These are phyloP conservation scores for Coptodon rendalli DNA, from an alignment of 2,113 vertebrate genomes.

Conservation along the genomic window DNA sequence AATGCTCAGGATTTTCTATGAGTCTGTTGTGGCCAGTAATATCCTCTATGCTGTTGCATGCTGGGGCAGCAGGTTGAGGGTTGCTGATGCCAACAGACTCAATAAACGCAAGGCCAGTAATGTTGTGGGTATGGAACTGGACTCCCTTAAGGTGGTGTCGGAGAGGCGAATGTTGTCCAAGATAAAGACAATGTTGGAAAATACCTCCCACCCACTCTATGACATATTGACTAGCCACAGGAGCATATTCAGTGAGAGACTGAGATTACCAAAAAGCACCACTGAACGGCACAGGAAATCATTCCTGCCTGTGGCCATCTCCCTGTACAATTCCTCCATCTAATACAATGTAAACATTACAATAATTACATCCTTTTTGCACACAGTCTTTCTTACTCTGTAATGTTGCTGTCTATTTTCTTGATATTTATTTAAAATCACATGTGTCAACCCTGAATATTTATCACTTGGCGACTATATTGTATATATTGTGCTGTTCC, in stretches of 20 bases:
- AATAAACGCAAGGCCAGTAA: background rate
- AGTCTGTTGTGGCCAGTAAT: background rate
- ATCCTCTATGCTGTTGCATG: background rate
- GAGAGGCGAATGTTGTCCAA: background rate
- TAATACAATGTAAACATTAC: background rate
- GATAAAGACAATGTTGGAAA: background rate
- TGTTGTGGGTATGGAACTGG: background rate
- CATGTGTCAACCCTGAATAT: background rate
- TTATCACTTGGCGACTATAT: background rate
- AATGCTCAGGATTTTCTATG: background rate
- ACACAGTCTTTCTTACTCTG: background rate
- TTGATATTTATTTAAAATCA: background rate
- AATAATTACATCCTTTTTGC: background rate
- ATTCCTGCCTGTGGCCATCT: background rate
- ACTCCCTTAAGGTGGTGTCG: background rate
- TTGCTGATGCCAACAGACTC: background rate
- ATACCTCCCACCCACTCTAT: background rate
- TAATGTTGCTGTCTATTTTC: background rate
- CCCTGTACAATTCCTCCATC: background rate
- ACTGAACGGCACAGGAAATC: background rate
- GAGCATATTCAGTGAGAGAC: background rate
- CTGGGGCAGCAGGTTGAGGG: background rate
- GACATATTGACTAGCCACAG: background rate
- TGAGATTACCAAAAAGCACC: background rate
- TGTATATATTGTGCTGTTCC: background rate